Evolutionary conservation across 2,888 invertebrate genomes (phyloP), one percentile per base, ranked within the genome.

Genomic region (Campopleginae sp.): DNA sequence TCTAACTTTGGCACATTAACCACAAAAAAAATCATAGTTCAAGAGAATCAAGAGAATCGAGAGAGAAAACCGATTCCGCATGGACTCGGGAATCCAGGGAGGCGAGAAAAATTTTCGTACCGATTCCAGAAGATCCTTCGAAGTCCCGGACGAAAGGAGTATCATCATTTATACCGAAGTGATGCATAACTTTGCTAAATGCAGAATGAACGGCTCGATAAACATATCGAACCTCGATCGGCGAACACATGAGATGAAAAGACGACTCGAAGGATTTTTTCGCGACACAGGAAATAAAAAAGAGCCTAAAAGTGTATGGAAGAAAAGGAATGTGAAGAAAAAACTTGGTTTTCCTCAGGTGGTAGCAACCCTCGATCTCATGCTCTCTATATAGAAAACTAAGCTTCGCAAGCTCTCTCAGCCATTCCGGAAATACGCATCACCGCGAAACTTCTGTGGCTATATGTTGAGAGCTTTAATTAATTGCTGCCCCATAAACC

Each of bases 101-200:
- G n/a, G 46, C 46, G 46, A 17, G 46, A n/a, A 1, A n/a, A 17
- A 48, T 14, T n/a, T 17, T 48, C n/a, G 46, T n/a, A 48, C 17
- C n/a, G 0, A 8, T 48, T 48, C 5, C 1, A 8, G n/a, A 48
- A 48, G 17, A 48, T 48, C 46, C 46, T 48, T 48, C 46, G 10
- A 54, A 54, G 10, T 54, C 10, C 10, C 0, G n/a, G 65, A 66
- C 58, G 66, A 23, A 65, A 80, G 80, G 72, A 86, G 85, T 88
- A 87, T 88, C 91, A 89, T 91, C 92, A 92, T 92, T 92, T 90
- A n/a, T n/a, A 89, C 89, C 88, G 91, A 91, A 93, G 90, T 92
- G 92, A 91, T 88, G 89, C 87, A 89, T 92, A 91, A 92, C 89
- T 91, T 91, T 91, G 90, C 91, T 91, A 91, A 91, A 91, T 91